These are phyloP conservation scores for Ichneumoninae sp. DNA, from an alignment of 2,888 invertebrate genomes.

Conservation along the genomic window DNA sequence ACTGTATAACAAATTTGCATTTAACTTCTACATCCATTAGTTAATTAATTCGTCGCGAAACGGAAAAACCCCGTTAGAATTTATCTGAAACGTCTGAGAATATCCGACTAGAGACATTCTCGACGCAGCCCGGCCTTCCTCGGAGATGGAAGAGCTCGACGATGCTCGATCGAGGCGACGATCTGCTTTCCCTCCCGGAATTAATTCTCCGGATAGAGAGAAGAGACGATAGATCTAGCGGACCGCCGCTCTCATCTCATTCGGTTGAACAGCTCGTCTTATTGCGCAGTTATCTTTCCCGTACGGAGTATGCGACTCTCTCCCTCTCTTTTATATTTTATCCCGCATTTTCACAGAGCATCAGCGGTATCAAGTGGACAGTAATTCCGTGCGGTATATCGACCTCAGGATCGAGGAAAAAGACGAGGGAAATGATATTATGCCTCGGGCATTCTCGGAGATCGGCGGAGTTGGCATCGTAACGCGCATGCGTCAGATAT, in stretches of 20 bases:
- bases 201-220: slow-evolving; percentile 11
- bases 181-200: slow-evolving; percentile 2
- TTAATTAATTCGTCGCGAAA: slow-evolving; percentile 34
- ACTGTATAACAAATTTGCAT: slow-evolving; percentile 39
- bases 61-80: slow-evolving; percentile 49
- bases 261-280: slow-evolving; percentile 11
- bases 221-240: background rate
- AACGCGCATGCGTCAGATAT: slow-evolving; percentile 48
- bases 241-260: slow-evolving; percentile 22
- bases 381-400: slow-evolving; percentile 57
- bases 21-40: slow-evolving; percentile 16
- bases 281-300: slow-evolving; percentile 24
- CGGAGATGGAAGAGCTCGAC: slow-evolving; percentile 11
- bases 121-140: background rate
- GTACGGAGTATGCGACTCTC: background rate
- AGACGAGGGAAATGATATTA: slow-evolving; percentile 13
- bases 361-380: slow-evolving; percentile 31
- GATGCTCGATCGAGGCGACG: slow-evolving; percentile 44
- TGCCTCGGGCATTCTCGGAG: slow-evolving; percentile 16
- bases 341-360: slow-evolving; percentile 35
- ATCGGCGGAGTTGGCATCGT: slow-evolving; percentile 31
- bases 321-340: slow-evolving; percentile 1
- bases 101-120: slow-evolving; percentile 22
- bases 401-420: slow-evolving; percentile 52
- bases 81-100: background rate